Evolutionary conservation across 2,888 invertebrate genomes (phyloP), one percentile per base, ranked within the genome.

Genomic region (Stenodera caucasica): DNA sequence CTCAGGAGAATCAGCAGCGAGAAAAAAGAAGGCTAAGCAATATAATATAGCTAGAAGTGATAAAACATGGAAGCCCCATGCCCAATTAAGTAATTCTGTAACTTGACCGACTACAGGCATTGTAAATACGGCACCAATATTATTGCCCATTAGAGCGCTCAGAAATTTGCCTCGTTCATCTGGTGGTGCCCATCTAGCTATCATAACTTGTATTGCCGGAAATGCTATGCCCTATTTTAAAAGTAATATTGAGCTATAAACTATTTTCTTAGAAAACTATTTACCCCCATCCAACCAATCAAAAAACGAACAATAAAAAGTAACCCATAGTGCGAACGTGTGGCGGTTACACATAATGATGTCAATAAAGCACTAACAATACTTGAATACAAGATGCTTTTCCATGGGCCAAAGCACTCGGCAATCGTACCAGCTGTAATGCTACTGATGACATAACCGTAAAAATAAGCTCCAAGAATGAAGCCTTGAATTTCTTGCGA

Each of bases 131-230:
- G 90, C 90, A 2, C 88, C 90, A 56, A 90, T 82, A 0, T 89
- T 89, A 5, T 90, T 90, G 11, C 90, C 90, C 84, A 90, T 86
- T 70, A 90, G 81, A 0, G 89, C 85, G 69, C 88, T 87, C 0
- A 90, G 82, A 72, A 90, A 90, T 73, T 89, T 88, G 9, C 89
- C 87, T 74, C 87, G 89, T 74, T 90, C 90, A 14, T 85, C 83
- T 1, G 90, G 89, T 0, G 90, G 90, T 0, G 89, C 84, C 90
- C 90, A 90, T 70, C 85, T 83, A 0, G 90, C 88, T 4, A 90
- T 86, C 60, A 90, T 73, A 3, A 83, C 84, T 67, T 89, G 88
- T 9, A 86, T 81, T 4, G 87, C 82, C 2, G 89, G 89, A 75
- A 88, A 89, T 23, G 84, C 78, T 21, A 86, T 81, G 9, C 88